Base-by-base conservation (phyloP, 2,888 invertebrate species). In the Rotaria sp. region DNA sequence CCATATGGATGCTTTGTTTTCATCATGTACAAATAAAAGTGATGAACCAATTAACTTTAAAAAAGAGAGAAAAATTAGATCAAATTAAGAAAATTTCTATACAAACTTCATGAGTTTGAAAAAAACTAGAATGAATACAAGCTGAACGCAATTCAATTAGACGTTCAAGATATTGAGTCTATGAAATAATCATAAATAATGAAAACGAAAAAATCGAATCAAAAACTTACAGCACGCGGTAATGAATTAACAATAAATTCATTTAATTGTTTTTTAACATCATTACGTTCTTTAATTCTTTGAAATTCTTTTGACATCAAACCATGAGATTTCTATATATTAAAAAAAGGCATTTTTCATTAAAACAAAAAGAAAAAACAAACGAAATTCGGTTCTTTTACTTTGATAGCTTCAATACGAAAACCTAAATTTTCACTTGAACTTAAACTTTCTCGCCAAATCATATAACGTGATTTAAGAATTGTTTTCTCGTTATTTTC, bases 381-480 rank as follows among this genome's bases (percentile, higher is more conserved):
- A 41, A 41, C 2, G 13, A 11, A 57, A 48, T 30, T 24, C 10
- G n/a, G 3, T 13, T 35, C n/a, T 75, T 15, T 45, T 75, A 93
- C 93, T 91, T 96, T 96, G 91, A 97, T 94, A 4, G 96, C 98
- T 92, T 98, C 98, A 89, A 98, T 96, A 88, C 98, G 93, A 91
- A 98, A 98, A 10, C 97, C 97, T 89, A 96, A 94, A 87, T 94
- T 94, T 88, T 96, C 95, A 0, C 96, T 95, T 8, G 96, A 96
- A 87, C 96, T 96, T 90, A 95, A 95, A 88, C 95, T 93, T 92
- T 98, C 97, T 86, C 97, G 45, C 87, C 88, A 87, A 90, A 90
- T 89, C 97, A 97, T 97, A 92, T 98, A 98, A 67, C 97, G 94
- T 88, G 97, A 93, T 92, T 98, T 98, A 21, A 97, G 97, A 84